These are phyloP conservation scores for Megastigmus dorsalis DNA, from an alignment of 2,888 invertebrate species.

Conservation along the genomic window DNA sequence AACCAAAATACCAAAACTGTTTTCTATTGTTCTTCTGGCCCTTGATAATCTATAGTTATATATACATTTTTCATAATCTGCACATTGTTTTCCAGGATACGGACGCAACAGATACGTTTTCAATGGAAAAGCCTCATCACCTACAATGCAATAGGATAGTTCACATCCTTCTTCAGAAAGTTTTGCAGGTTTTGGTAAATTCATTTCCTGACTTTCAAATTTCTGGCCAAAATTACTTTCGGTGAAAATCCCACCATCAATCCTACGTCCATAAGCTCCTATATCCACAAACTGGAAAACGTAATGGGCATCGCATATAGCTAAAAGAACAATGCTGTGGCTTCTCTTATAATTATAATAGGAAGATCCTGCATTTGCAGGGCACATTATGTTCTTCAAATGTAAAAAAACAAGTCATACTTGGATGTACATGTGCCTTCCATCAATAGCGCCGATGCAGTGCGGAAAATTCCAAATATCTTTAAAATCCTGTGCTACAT, in stretches of 20 bases:
- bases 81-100: slow-evolving; percentile 45
- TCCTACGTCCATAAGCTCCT: slow-evolving; percentile 52
- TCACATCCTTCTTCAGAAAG: slow-evolving; percentile 20
- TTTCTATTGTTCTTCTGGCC: too few species aligned
- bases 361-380: slow-evolving; percentile 50
- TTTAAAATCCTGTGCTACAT: slow-evolving; percentile 31
- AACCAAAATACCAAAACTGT: too few species aligned
- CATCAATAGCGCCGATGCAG: slow-evolving; percentile 49
- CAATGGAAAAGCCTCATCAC: slow-evolving; percentile 54
- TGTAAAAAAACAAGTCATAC: slow-evolving; percentile 4
- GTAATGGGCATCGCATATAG: slow-evolving; percentile 55
- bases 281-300: slow-evolving; percentile 53
- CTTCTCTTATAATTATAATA: slow-evolving; percentile 53
- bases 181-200: slow-evolving; percentile 45
- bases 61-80: slow-evolving; percentile 31
- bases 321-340: slow-evolving; percentile 55
- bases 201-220: slow-evolving; percentile 56
- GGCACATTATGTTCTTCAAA: too few species aligned
- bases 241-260: slow-evolving; percentile 53
- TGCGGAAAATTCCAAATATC: slow-evolving; percentile 43
- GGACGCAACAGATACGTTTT: slow-evolving; percentile 51
- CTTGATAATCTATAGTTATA: slow-evolving; percentile 56
- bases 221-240: slow-evolving; percentile 39
- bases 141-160: slow-evolving; percentile 53
- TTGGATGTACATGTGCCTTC: slow-evolving; percentile 48